These are phyloP conservation scores for Amiota communis DNA, from an alignment of 2,888 invertebrate genomes.

Conservation along the genomic window DNA sequence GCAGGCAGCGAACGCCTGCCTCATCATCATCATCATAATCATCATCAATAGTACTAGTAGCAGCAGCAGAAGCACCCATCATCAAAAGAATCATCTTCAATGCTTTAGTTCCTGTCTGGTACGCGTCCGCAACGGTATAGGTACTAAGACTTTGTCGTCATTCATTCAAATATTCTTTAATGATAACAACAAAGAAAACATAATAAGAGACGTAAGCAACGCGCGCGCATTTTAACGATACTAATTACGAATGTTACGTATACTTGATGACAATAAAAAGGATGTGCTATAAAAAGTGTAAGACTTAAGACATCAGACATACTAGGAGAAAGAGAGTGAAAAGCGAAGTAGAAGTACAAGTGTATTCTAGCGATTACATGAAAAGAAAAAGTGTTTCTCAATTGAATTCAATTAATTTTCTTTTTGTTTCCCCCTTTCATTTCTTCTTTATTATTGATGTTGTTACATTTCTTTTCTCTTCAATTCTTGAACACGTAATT, in stretches of 20 bases:
- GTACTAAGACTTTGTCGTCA: too few relatives aligned
- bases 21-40: background rate
- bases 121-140: conserved; percentile 43
- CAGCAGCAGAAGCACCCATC: background rate
- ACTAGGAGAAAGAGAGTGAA: conserved; percentile 15
- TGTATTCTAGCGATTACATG: conserved; percentile 29
- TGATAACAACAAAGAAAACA: too few relatives aligned
- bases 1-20: background rate
- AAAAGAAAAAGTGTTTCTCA: conserved; percentile 7
- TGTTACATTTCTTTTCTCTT: too few relatives aligned
- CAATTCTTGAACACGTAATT: conserved; percentile 11
- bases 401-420: conserved; percentile 12
- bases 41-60: too few relatives aligned
- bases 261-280: too few relatives aligned
- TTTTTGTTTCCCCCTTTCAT: background rate
- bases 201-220: too few relatives aligned
- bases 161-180: too few relatives aligned
- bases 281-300: conserved; percentile 7
- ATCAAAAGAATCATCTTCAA: conserved; percentile 28
- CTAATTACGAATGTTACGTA: too few relatives aligned
- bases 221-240: too few relatives aligned
- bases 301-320: conserved; percentile 34
- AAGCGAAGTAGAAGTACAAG: background rate
- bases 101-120: conserved; percentile 61
- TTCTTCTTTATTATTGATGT: too few relatives aligned